Conservation (phyloP, 2,888 invertebrate genomes). For the Panzeria rudis region DNA sequence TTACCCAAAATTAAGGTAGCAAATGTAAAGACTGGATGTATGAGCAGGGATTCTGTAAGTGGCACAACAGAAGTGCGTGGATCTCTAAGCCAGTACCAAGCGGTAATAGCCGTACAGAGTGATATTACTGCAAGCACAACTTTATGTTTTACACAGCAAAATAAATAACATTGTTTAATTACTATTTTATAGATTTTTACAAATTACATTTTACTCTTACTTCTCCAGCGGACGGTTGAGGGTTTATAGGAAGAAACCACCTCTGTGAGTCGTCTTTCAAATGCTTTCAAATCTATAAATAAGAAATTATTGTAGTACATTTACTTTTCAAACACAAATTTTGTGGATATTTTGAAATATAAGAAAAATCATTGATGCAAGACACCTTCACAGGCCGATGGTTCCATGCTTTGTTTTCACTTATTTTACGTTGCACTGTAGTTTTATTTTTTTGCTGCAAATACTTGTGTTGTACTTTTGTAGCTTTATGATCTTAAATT, state of each 20-base stretch:
- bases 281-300: constrained; percentile 96
- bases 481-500: not conserved
- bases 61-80: constrained; percentile 96
- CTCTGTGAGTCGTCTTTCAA: constrained; percentile 98
- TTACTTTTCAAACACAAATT: constrained; percentile 60
- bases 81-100: constrained; percentile 98
- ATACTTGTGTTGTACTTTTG: not conserved
- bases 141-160: constrained; percentile 80
- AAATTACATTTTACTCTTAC: constrained; percentile 85
- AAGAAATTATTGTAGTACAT: not conserved
- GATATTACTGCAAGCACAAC: constrained; percentile 94
- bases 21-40: constrained; percentile 97
- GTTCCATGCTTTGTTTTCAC: constrained; percentile 86
- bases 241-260: constrained; percentile 98
- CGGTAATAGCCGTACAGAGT: constrained; percentile 95
- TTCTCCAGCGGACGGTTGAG: constrained; percentile 97
- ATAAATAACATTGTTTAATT: not conserved
- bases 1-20: constrained; percentile 93
- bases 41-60: constrained; percentile 94
- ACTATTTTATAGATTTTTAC: not conserved
- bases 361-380: constrained; percentile 15
- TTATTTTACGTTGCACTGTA: constrained; percentile 14
- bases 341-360: constrained; percentile 14
- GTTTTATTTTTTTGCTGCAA: not conserved
- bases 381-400: constrained; percentile 95